Conservation (phyloP, 2,888 invertebrate species). For the Mythimna vitellina region DNA sequence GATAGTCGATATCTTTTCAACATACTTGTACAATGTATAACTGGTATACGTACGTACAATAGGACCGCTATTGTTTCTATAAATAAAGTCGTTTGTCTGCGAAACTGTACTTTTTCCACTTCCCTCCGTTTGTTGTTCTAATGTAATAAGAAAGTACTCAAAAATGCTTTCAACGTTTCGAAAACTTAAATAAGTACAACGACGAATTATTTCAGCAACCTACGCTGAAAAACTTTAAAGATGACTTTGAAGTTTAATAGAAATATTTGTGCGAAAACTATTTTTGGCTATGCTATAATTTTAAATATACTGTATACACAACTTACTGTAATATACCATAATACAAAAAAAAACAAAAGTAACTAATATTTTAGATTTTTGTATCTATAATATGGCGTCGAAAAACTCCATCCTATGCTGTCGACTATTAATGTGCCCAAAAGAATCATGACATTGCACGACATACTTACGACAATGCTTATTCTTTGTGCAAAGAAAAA, state of each 20-base stretch:
- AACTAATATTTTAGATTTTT: too few relatives aligned
- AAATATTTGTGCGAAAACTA: not conserved
- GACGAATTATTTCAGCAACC: slow-evolving; percentile 3
- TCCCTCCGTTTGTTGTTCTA: slow-evolving; percentile 33
- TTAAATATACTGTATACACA: slow-evolving; percentile 1
- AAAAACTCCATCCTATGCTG: too few relatives aligned
- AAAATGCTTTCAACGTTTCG: slow-evolving; percentile 41
- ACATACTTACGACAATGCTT: too few relatives aligned
- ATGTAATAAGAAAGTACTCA: slow-evolving; percentile 40
- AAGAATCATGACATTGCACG: too few relatives aligned
- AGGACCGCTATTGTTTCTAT: slow-evolving; percentile 28
- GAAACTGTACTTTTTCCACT: slow-evolving; percentile 33
- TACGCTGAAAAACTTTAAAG: slow-evolving; percentile 2
- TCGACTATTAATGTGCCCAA: too few relatives aligned
- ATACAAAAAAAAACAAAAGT: not conserved
- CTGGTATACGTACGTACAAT: not conserved
- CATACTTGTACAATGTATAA: slow-evolving; percentile 3
- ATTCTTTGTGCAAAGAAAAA: too few relatives aligned
- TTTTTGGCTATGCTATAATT: not conserved
- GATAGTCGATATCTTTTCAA: slow-evolving; percentile 18
- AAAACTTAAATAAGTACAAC: slow-evolving; percentile 22
- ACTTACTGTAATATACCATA: too few relatives aligned
- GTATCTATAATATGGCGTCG: too few relatives aligned
- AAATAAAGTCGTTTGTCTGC: slow-evolving; percentile 26
- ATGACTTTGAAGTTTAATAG: not conserved